phyloP scores from a whole-genome alignment of 2,888 invertebrate species.

The Altica lythri region DNA sequence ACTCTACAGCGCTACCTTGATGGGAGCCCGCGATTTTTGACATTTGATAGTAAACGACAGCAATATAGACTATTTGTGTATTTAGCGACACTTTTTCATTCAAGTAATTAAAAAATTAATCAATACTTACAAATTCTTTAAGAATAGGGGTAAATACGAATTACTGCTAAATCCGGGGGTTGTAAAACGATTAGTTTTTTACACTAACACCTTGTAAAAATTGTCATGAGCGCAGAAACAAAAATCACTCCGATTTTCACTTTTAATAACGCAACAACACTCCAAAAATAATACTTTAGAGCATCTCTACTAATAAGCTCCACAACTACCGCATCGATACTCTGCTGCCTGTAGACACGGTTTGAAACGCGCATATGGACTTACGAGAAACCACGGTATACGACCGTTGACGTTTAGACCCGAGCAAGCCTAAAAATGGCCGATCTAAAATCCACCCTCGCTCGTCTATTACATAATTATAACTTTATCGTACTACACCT shows the following conservation, averaged over 20 bases:
- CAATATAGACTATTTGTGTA: constrained; percentile 3
- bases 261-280: constrained; percentile 32
- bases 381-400: constrained; percentile 38
- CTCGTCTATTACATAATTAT: constrained; percentile 34
- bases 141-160: constrained; percentile 14
- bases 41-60: constrained; percentile 34
- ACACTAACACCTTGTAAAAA: constrained; percentile 29
- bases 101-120: constrained; percentile 26
- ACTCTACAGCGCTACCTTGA: constrained; percentile 50
- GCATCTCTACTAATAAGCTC: constrained; percentile 45
- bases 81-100: constrained; percentile 29
- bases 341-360: constrained; percentile 33
- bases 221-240: constrained; percentile 7
- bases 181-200: constrained; percentile 5
- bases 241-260: constrained; percentile 36
- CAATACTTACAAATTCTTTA: constrained; percentile 27
- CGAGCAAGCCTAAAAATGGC: constrained; percentile 44
- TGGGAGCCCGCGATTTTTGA: constrained; percentile 42
- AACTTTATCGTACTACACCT: constrained; percentile 18
- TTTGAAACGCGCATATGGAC: constrained; percentile 42
- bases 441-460: constrained; percentile 46
- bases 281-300: constrained; percentile 37
- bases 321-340: constrained; percentile 46
- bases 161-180: constrained; percentile 11
- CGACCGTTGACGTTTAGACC: constrained; percentile 37